Conservation (phyloP, 2,113 vertebrate species). For the Pteruthius melanotis region DNA sequence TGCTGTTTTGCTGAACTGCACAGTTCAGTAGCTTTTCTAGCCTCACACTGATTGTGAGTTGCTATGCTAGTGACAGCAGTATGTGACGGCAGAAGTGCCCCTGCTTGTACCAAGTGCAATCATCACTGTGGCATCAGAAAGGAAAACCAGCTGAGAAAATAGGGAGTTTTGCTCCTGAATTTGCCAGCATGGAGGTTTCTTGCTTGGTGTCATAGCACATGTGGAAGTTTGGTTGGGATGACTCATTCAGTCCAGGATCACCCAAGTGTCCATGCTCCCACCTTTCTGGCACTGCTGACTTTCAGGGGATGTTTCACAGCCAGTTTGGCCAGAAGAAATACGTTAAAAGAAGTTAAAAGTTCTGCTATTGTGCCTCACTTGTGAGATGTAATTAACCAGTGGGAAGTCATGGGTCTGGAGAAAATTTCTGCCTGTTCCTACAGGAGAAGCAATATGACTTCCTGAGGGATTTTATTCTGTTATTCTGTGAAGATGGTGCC, state of each 20-base stretch:
- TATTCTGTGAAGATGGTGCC: not conserved
- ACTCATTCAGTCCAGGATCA: not conserved
- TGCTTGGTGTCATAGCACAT: rapidly evolving
- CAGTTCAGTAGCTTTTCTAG: not conserved
- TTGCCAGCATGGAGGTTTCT: not conserved
- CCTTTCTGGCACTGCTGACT: not conserved
- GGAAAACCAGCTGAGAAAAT: conserved; percentile 10
- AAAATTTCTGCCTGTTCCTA: not conserved
- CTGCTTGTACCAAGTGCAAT: not conserved
- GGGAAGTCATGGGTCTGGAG: not conserved
- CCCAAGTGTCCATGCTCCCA: not conserved
- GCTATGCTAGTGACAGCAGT: not conserved
- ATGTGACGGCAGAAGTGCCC: not conserved
- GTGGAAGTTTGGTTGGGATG: not conserved
- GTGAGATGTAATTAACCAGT: not conserved
- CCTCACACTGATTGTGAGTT: not conserved
- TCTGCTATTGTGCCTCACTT: not conserved
- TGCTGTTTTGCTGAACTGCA: not conserved
- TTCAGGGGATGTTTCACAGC: rapidly evolving
- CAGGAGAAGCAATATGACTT: not conserved
- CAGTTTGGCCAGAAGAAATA: not conserved
- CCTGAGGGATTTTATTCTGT: not conserved
- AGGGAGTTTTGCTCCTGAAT: not conserved
- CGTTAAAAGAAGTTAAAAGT: not conserved
- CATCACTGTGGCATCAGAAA: not conserved